Base-by-base conservation (phyloP, 1,140 invertebrate genomes). In the Prorops nasuta region DNA sequence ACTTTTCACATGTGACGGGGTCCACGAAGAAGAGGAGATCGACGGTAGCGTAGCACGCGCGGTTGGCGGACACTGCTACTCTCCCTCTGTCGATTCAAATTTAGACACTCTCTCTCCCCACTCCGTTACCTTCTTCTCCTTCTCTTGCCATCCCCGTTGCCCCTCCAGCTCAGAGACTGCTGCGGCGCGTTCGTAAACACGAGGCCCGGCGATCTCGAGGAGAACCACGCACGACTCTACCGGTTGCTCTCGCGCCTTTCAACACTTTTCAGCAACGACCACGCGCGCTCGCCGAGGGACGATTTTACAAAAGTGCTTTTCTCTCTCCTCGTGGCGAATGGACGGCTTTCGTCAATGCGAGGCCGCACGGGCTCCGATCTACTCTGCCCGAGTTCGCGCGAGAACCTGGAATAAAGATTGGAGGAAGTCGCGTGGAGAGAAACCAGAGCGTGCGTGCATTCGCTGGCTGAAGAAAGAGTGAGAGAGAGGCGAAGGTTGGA, bases 401-500 rank as follows among this genome's bases (percentile, higher is more conserved):
- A 64, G 66, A 60, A 61, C 60, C 63, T 63, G 65, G 63, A 67
- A 67, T 67, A 66, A 66, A 66, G 66, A 67, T 62, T 66, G 58
- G 63, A 66, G 63, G 60, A 64, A 65, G 58, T 63, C 59, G 58
- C 46, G 47, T 37, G 50, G 54, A 64, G 60, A 54, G 49, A 34
- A 8, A 34, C 38, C 39, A 37, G 45, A 42, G 31, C 31, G 34
- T 17, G 12, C 18, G 18, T 37, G 8, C 16, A 21, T 36, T n/a
- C n/a, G n/a, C n/a, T n/a, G n/a, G n/a, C n/a, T n/a, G n/a, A n/a
- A n/a, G n/a, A n/a, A n/a, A n/a, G n/a, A n/a, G n/a, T n/a, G n/a
- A n/a, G n/a, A n/a, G n/a, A n/a, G n/a, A n/a, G n/a, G n/a, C n/a
- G n/a, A n/a, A n/a, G n/a, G n/a, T n/a, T n/a, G n/a, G n/a, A n/a